A percentile compares a stretch with the other conserved stretches of the same genome.
Evolutionary conservation across 2,888 invertebrate species (phyloP).

Genomic region (Yponomeuta cagnagella): DNA sequence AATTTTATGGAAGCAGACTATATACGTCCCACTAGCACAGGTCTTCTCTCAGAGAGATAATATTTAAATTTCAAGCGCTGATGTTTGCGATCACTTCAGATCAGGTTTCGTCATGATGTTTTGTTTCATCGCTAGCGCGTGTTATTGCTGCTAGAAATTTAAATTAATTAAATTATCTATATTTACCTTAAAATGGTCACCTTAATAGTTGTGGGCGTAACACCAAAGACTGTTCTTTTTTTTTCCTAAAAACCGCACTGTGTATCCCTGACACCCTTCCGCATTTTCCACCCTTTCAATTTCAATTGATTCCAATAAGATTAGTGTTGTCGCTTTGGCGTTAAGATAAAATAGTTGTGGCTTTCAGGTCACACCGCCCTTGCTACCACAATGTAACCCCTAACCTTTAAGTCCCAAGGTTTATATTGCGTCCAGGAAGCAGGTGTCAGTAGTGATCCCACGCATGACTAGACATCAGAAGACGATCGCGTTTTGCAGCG

Average conservation of each 20-base stretch:
- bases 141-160: no score
- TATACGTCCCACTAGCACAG: no score
- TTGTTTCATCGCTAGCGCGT: no score
- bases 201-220: no score
- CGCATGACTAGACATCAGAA: conserved; percentile 71
- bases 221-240: background rate
- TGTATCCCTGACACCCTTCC: conserved; percentile 23
- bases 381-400: conserved; percentile 26
- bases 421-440: conserved; percentile 27
- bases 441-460: conserved; percentile 62
- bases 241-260: background rate
- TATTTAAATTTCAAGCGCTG: no score
- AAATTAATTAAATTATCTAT: no score
- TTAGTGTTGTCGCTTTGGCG: conserved; percentile 71
- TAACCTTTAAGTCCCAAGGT: conserved; percentile 31
- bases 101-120: no score
- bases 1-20: no score
- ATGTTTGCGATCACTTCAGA: no score
- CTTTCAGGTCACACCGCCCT: conserved; percentile 47
- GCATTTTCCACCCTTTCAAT: conserved; percentile 51
- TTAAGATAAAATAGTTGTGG: conserved; percentile 75
- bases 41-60: no score
- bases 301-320: conserved; percentile 74
- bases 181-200: no score
- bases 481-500: conserved; percentile 34